Evolutionary conservation across 1,140 invertebrate genomes (phyloP).

Genomic region (Polypedilum pembai): DNA sequence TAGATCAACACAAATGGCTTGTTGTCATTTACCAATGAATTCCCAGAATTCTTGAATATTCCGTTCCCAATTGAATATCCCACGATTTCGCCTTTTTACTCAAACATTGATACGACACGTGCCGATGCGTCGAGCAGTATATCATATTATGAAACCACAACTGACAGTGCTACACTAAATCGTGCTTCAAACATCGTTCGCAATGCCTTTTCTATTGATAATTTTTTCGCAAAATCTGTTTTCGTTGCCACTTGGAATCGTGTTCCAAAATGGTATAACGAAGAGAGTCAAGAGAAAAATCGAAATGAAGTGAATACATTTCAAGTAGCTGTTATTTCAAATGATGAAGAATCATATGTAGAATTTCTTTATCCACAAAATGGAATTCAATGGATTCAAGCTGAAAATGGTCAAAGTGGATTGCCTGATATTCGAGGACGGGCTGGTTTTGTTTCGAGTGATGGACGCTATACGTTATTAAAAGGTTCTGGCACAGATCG

Average conservation of each 20-base stretch:
- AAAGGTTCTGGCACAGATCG: constrained; percentile 83
- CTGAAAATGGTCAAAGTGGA: constrained; percentile 54
- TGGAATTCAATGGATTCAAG: constrained; percentile 87
- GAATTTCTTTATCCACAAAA: constrained; percentile 79
- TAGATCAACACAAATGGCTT: constrained; percentile 89
- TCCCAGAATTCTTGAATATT: constrained; percentile 75
- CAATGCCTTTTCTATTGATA: constrained; percentile 59
- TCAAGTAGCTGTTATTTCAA: constrained; percentile 61
- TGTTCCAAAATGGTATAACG: constrained; percentile 53
- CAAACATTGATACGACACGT: constrained; percentile 77
- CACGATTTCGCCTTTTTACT: constrained; percentile 82
- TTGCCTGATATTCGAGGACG: constrained; percentile 82
- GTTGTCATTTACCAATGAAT: constrained; percentile 79
- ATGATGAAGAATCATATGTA: constrained; percentile 72
- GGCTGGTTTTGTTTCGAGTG: constrained; percentile 78
- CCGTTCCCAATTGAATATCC: constrained; percentile 87
- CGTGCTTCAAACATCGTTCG: constrained; percentile 60
- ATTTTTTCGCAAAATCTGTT: constrained; percentile 53
- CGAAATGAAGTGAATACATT: constrained; percentile 51
- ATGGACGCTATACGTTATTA: constrained; percentile 62
- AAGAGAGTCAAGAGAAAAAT: constrained; percentile 48
- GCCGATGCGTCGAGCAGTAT: constrained; percentile 54
- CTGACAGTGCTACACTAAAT: constrained; percentile 51
- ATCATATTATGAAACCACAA: constrained; percentile 67
- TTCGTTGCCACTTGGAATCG: constrained; percentile 53